Conservation (phyloP, 2,113 vertebrate species). For the Strigops habroptila region DNA sequence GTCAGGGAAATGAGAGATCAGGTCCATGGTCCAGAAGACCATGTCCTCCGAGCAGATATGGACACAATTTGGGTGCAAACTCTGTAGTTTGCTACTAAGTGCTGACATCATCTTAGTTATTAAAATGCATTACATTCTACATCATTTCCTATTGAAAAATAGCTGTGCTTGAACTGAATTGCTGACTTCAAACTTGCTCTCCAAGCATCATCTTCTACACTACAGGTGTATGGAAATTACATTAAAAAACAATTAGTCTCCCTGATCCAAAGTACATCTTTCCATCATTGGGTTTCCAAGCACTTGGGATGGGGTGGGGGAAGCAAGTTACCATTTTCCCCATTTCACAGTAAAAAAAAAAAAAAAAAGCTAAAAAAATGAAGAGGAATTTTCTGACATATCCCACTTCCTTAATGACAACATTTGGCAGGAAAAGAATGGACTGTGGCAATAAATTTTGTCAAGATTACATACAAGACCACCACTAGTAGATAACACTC, state of each 20-base stretch:
- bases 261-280: neutral
- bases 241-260: neutral
- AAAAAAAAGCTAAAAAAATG: neutral
- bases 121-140: neutral
- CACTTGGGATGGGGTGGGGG: neutral
- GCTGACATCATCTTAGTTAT: neutral
- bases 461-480: neutral
- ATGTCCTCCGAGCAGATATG: fast-evolving
- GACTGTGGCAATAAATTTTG: no score
- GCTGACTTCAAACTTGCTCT: neutral
- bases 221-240: neutral
- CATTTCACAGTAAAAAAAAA: neutral
- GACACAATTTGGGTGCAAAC: neutral
- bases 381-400: neutral
- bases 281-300: neutral
- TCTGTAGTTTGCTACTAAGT: neutral
- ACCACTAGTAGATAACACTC: fast-evolving
- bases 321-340: neutral
- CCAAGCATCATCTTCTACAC: neutral
- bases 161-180: neutral
- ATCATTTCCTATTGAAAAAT: neutral
- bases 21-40: neutral
- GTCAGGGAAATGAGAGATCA: fast-evolving
- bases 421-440: neutral
- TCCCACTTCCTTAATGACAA: neutral